Conservation (phyloP, 2,888 invertebrate species). For the Matsumyia berberina region DNA sequence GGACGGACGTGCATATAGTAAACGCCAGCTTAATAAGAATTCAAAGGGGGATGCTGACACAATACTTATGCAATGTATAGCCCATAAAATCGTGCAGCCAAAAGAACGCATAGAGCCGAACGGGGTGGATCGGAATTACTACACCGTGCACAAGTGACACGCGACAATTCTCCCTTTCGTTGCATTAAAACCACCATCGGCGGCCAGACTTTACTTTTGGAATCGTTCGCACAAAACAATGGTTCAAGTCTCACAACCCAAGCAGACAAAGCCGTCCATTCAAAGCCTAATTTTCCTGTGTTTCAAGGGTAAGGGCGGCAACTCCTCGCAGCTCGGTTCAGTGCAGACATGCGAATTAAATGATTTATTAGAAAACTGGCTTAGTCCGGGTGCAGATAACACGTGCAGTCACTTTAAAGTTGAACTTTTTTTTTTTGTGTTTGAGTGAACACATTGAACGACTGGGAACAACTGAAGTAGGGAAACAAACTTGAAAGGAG, state of each 20-base stretch:
- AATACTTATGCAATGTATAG: constrained; percentile 58
- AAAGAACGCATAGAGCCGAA: constrained; percentile 52
- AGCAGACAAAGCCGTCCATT: constrained; percentile 60
- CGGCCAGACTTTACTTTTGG: constrained; percentile 41
- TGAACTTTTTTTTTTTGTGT: constrained; percentile 35
- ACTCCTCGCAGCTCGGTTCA: constrained; percentile 40
- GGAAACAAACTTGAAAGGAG: constrained; percentile 62
- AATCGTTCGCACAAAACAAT: constrained; percentile 66
- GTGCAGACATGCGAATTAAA: constrained; percentile 66
- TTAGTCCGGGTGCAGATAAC: constrained; percentile 56
- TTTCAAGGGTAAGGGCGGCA: constrained; percentile 70
- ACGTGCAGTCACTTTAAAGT: constrained; percentile 73
- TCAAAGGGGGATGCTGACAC: constrained; percentile 68
- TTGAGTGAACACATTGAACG: constrained; percentile 39
- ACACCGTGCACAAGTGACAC: constrained; percentile 72
- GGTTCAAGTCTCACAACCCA: constrained; percentile 45
- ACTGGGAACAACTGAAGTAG: constrained; percentile 62
- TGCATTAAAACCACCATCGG: constrained; percentile 19
- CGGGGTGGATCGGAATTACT: constrained; percentile 65
- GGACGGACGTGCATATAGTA: constrained; percentile 39
- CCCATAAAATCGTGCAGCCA: constrained; percentile 42
- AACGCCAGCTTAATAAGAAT: constrained; percentile 65
- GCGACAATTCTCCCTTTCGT: constrained; percentile 69
- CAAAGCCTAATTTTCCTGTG: constrained; percentile 68
- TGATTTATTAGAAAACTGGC: constrained; percentile 65